Evolutionary conservation across 92 coral and sea anemone species (phyloP).

Genomic region (Zoanthus solanderi): DNA sequence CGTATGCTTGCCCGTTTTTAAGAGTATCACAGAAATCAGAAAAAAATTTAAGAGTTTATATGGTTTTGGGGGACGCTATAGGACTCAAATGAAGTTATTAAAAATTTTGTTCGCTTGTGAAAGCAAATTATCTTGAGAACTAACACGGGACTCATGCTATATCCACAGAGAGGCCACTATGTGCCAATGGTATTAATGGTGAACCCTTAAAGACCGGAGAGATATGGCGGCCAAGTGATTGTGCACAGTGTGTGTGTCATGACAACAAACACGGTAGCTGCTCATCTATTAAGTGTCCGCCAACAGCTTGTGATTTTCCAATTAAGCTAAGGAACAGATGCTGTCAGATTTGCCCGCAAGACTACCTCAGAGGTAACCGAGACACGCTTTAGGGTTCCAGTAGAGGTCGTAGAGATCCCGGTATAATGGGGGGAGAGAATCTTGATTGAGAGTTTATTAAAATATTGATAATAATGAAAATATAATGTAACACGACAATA

Average conservation of each 20-base stretch:
- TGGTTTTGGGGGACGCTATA: too few relatives aligned
- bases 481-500: background rate
- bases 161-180: slow-evolving; percentile 61
- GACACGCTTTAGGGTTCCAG: too few relatives aligned
- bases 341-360: slow-evolving; percentile 70
- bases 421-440: too few relatives aligned
- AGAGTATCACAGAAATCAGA: too few relatives aligned
- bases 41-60: too few relatives aligned
- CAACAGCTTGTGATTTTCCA: slow-evolving; percentile 60
- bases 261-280: slow-evolving; percentile 57
- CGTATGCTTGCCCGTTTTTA: too few relatives aligned
- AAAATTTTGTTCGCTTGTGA: too few relatives aligned
- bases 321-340: slow-evolving; percentile 71
- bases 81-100: too few relatives aligned
- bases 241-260: slow-evolving; percentile 75
- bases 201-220: slow-evolving; percentile 52
- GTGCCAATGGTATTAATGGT: slow-evolving; percentile 49
- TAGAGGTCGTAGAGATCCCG: too few relatives aligned
- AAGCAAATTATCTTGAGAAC: too few relatives aligned
- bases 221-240: slow-evolving; percentile 78
- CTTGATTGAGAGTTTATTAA: too few relatives aligned
- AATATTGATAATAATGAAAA: too few relatives aligned
- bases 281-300: slow-evolving; percentile 61
- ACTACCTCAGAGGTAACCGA: slow-evolving; percentile 60
- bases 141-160: background rate